Percentiles rank a stretch among this genome's conserved stretches.
These are phyloP conservation scores for Callimorpha dominula DNA, from an alignment of 2,888 invertebrate genomes.

Conservation along the genomic window DNA sequence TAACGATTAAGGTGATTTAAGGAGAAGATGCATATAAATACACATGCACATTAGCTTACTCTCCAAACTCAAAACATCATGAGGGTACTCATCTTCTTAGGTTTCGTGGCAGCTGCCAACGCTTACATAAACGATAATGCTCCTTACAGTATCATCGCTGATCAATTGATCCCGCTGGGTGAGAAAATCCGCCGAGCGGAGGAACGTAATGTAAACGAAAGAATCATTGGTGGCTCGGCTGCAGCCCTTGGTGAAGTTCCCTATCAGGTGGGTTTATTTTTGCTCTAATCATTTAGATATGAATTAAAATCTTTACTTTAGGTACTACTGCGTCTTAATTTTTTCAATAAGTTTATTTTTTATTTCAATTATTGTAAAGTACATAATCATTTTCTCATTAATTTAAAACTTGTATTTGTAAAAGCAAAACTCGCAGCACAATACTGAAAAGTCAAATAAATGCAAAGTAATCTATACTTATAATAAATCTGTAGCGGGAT, in stretches of 20 bases:
- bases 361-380: no score
- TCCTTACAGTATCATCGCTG: constrained; percentile 2
- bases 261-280: constrained; percentile 6
- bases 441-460: no score
- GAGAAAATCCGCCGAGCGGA: constrained; percentile 17
- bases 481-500: no score
- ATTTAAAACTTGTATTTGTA: no score
- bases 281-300: no score
- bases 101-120: neutral
- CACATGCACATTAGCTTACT: neutral
- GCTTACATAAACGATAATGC: neutral
- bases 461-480: no score
- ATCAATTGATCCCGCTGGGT: constrained; percentile 15
- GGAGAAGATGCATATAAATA: constrained; percentile 1
- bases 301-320: no score
- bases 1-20: neutral
- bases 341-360: no score
- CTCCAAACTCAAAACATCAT: neutral
- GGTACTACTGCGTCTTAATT: no score
- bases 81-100: neutral
- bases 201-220: neutral
- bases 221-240: constrained; percentile 7
- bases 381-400: no score
- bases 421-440: no score
- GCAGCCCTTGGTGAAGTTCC: constrained; percentile 10